Percentiles rank a stretch among this genome's conserved stretches.
phyloP scores from a whole-genome alignment of 2,113 vertebrate genomes.

The Galbula dea region DNA sequence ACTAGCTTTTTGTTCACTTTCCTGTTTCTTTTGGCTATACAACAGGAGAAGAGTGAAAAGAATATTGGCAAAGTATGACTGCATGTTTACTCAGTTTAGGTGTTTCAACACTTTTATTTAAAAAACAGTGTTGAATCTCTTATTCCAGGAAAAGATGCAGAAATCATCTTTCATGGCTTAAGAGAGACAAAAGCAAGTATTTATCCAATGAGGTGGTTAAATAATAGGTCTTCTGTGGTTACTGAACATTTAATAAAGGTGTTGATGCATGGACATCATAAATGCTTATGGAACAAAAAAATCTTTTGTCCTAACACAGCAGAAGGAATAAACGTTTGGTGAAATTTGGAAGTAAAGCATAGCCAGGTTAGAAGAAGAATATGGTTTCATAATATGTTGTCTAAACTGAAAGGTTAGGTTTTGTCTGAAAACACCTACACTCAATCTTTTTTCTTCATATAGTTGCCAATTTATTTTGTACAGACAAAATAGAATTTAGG shows the following conservation, averaged over 20 bases:
- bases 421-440: not conserved
- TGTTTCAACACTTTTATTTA: not conserved
- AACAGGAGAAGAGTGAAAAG: not conserved
- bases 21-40: not conserved
- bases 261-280: not conserved
- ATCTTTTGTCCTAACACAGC: not conserved
- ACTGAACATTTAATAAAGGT: constrained; percentile 3
- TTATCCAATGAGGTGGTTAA: not conserved
- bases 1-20: constrained; percentile 11
- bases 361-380: not conserved
- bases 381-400: not conserved
- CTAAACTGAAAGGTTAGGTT: not conserved
- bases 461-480: not conserved
- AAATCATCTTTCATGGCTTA: not conserved
- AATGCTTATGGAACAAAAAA: not conserved
- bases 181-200: not conserved
- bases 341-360: not conserved
- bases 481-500: not conserved
- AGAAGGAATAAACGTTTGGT: not conserved
- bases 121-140: not conserved
- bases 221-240: constrained; percentile 1
- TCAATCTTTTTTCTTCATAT: not conserved
- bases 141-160: not conserved
- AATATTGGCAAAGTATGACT: not conserved
- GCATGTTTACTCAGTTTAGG: not conserved